Base-by-base conservation (phyloP, 2,797 vertebrate species). In the Microhierax caerulescens region DNA sequence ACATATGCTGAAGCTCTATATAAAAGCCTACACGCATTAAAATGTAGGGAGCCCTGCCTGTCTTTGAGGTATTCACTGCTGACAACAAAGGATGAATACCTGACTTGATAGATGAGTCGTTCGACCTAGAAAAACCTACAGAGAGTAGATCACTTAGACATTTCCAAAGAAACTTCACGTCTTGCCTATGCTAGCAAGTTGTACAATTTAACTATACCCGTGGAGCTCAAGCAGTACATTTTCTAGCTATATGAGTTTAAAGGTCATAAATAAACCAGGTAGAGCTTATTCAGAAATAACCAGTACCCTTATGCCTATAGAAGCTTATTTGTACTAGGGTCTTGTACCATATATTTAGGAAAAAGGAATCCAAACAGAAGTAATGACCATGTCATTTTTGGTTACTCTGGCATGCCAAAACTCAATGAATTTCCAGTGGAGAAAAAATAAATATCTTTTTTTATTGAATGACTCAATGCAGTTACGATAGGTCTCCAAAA, bases 11-110 rank as follows among this genome's bases (percentile, higher is more conserved):
- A 86, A 85, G 72, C 75, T 94, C 57, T 21, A 39, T 15, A 69
- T n/a, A 72, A 63, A 92, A 91, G 70, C 16, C 75, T 70, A 79
- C 32, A 72, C 5, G 51, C 94, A 88, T 81, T 94, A 75, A 94
- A 94, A 93, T 48, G 72, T 85, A 85, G 67, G 53, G 60, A 95
- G 83, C 50, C 59, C 83, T 95, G 93, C 57, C 80, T 87, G 5
- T 74, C 94, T 94, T 64, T 83, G 86, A 96, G 84, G 70, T 80
- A 96, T 94, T 96, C 97, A 91, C 80, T 89, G 74, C 88, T 96
- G 95, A 95, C 93, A 96, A 92, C 92, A 96, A 94, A 95, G 84
- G 92, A 96, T 93, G 96, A 97, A 96, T 91, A 97, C 60, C 96
- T 95, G 92, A 96, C 86, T 95, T 97, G 96, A 97, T 54, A 82